Evolutionary conservation across 2,888 invertebrate species (phyloP).

Genomic region (Steinernema scapterisci): DNA sequence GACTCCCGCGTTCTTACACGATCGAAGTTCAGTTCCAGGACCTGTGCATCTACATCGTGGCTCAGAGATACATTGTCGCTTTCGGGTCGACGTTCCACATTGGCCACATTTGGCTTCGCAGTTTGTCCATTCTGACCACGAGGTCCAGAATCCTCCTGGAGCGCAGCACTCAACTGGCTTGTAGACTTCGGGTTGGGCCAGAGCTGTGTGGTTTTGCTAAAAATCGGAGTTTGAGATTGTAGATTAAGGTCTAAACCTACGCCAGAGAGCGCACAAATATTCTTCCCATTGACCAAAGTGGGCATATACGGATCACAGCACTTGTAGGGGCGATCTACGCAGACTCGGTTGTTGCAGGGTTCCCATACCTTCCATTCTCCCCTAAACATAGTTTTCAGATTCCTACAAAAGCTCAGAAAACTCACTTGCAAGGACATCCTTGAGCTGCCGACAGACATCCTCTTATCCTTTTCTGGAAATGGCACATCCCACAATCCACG

Average conservation of each 20-base stretch:
- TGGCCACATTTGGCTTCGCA: not conserved
- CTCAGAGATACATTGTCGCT: not conserved
- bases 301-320: not conserved
- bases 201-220: not conserved
- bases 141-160: not conserved
- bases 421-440: not conserved
- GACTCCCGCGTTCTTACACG: not conserved
- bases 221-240: not conserved
- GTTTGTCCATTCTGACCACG: not conserved
- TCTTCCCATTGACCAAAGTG: not conserved
- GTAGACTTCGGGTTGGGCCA: too few relatives aligned
- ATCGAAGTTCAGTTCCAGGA: not conserved
- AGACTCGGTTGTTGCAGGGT: not conserved
- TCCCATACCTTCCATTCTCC: not conserved
- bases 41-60: not conserved
- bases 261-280: not conserved
- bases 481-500: not conserved
- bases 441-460: not conserved
- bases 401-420: not conserved
- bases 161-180: not conserved
- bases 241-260: not conserved
- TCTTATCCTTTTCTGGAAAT: not conserved
- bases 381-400: not conserved
- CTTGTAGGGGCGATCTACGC: not conserved
- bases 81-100: not conserved